Evolutionary conservation across 2,113 vertebrate genomes (phyloP), one percentile per base, ranked within the genome.

Genomic region (Phalacrocorax carbo): DNA sequence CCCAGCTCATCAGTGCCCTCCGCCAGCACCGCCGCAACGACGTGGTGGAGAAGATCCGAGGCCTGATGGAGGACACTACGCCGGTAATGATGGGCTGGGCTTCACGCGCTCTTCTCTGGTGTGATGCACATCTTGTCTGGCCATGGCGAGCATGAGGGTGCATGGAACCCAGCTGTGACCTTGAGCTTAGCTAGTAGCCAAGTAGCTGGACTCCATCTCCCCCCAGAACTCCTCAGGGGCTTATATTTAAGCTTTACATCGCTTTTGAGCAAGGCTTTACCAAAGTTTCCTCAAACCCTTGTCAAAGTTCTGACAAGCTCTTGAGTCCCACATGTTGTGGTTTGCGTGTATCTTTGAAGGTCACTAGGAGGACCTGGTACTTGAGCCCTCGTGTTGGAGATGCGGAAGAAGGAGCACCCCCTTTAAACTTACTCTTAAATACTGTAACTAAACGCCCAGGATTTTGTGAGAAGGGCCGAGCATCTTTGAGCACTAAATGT

Each of bases 31-130:
- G 99, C 10, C 99, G 99, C 94, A 99, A 99, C 1, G 99, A 99
- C 1, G 99, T 99, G 18, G 99, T 99, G 90, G 99, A 99, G 98
- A 99, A 99, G 98, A 99, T 99, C 81, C 98, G 99, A 6, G 98
- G 98, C 18, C 97, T 99, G 88, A 99, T 99, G 99, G 99, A 99
- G 96, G 99, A 99, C 93, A 99, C 99, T 55, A 95, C 98, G 4
- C 98, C 99, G 99, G 99, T 99, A 98, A 92, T 0, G 14, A 21
- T 0, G 40, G 81, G 86, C 23, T 62, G 76, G 60, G 86, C 46
- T 52, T 5, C 0, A 2, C 1, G 0, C 0, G 2, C 19, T 57
- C 29, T 38, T 21, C 5, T n/a, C 15, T 26, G 30, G 5, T 1
- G 15, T 1, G 0, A 9, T 5, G 3, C 6, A 0, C 0, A 0